Evolutionary conservation across 92 coral and sea anemone species (phyloP), one percentile per base, ranked within the genome.

Genomic region (Plumapathes pennacea): DNA sequence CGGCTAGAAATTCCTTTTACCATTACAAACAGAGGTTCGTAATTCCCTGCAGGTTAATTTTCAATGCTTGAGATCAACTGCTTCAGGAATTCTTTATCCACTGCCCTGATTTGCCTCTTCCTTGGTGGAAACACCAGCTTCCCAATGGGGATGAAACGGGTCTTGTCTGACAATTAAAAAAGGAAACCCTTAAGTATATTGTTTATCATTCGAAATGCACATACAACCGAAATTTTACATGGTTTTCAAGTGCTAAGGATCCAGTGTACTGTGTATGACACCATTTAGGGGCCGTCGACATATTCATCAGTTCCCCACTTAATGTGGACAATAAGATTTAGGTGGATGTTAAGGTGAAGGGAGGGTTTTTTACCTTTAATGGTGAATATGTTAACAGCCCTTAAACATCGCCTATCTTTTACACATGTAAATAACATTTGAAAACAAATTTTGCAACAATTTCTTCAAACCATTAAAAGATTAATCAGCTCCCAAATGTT

Each of bases 91-190:
- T 12, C 22, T 5, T 36, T 50, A 50, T 71, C 64, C 3, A 71
- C 78, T 32, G 30, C 72, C 13, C 78, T 44, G 4, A 71, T 58
- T 24, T 60, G 78, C 32, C 60, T 71, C 9, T 19, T 19, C 40
- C 18, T 52, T 4, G 38, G 48, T 48, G 78, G 78, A 37, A 70
- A n/a, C 20, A 39, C 27, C 54, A 70, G 29, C 11, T 48, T 15
- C 29, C 47, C 27, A 26, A 57, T 32, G 2, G 77, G 77, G 2
- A 70, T 70, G 30, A 70, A 59, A 18, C 59, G 37, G 10, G 68
- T 30, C n/a, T 25, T 53, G 28, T 15, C 75, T 67, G 65, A 53
- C 38, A 53, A 32, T 19, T 2, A 46, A 6, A 4, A 12, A 5
- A 23, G 25, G 53, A 24, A 46, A 46, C n/a, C 53, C 20, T 19